Evolutionary conservation across 2,888 invertebrate genomes (phyloP).

Genomic region (Eulithis testata): DNA sequence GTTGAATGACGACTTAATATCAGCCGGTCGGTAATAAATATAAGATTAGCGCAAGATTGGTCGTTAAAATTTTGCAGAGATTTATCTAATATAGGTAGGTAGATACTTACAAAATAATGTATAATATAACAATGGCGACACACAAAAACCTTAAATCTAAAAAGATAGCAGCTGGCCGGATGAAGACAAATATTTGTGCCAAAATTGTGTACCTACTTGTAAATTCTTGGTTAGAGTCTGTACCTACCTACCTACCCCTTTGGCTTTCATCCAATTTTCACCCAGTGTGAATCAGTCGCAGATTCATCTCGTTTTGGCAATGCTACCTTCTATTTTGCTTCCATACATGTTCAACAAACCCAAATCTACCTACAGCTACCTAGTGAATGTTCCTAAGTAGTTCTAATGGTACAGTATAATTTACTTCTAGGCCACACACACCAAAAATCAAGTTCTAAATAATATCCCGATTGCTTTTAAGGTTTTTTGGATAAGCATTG

Average conservation of each 20-base stretch:
- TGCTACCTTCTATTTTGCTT: conserved; percentile 44
- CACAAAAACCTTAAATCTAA: conserved; percentile 26
- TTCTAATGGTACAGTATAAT: too few species aligned
- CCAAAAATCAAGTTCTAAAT: too few species aligned
- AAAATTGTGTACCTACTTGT: conserved; percentile 58
- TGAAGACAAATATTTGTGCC: conserved; percentile 73
- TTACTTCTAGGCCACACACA: too few species aligned
- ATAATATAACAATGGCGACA: conserved; percentile 13
- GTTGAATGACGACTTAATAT: too few species aligned
- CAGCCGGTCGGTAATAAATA: too few species aligned
- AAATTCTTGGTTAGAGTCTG: conserved; percentile 62
- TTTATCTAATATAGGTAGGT: too few species aligned
- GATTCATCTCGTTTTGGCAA: conserved; percentile 75
- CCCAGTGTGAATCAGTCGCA: conserved; percentile 66
- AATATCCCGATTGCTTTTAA: too few species aligned
- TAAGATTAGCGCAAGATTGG: too few species aligned
- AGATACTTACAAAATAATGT: neutral
- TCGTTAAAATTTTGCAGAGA: too few species aligned
- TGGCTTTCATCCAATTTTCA: conserved; percentile 75
- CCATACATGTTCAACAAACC: conserved; percentile 21
- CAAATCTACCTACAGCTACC: too few species aligned
- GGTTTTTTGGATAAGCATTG: too few species aligned
- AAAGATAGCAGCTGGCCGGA: conserved; percentile 65
- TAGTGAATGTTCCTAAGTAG: too few species aligned
- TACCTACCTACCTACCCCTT: conserved; percentile 56